phyloP scores from a whole-genome alignment of 2,888 invertebrate species.

The Trichogramma dendrolimi region DNA sequence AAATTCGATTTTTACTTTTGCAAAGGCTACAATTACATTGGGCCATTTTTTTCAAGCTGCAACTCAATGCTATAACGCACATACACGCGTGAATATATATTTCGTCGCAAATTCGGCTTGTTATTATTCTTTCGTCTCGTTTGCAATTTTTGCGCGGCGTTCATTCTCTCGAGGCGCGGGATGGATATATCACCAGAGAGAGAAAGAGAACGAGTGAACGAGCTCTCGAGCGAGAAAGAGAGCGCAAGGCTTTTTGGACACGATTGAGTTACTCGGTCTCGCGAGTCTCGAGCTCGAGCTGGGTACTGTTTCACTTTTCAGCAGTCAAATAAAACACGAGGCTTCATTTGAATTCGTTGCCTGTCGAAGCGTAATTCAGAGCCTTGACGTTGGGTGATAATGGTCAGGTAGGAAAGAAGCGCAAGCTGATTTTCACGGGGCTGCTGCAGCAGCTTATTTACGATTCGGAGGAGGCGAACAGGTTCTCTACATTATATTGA shows the following conservation, averaged over 20 bases:
- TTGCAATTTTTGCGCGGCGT: constrained; percentile 17
- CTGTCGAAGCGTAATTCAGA: constrained; percentile 24
- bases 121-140: constrained; percentile 22
- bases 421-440: too few relatives aligned
- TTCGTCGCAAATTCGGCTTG: constrained; percentile 27
- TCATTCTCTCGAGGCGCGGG: not conserved
- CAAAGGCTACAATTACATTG: too few relatives aligned
- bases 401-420: too few relatives aligned
- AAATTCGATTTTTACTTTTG: too few relatives aligned
- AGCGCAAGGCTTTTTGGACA: not conserved
- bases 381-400: not conserved
- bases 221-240: not conserved
- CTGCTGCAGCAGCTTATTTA: too few relatives aligned
- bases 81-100: too few relatives aligned
- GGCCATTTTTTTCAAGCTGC: too few relatives aligned
- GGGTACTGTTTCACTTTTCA: constrained; percentile 22
- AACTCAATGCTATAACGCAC: too few relatives aligned
- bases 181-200: not conserved
- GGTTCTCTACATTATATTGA: too few relatives aligned
- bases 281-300: too few relatives aligned
- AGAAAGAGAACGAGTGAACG: not conserved
- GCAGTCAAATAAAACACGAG: constrained; percentile 24
- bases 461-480: too few relatives aligned
- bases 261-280: constrained; percentile 22
- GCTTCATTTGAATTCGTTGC: constrained; percentile 20